These are phyloP conservation scores for Hypotaenidia philippensis DNA, from an alignment of 2,797 vertebrate species.

Conservation along the genomic window DNA sequence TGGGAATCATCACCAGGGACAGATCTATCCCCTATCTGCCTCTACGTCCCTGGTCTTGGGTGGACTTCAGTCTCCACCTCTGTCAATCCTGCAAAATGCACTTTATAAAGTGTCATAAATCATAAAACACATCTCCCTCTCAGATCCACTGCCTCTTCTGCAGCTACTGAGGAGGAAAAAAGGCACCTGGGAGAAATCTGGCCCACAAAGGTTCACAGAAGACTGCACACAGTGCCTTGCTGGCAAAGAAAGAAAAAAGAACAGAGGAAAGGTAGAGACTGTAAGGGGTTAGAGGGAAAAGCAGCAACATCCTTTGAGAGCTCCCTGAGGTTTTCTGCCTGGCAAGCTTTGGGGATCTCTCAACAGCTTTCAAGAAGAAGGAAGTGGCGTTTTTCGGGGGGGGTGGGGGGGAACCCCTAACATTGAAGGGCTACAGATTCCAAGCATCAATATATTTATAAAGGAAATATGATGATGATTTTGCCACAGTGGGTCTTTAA, in stretches of 20 bases:
- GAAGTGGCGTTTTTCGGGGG: not conserved
- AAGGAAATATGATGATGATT: not conserved
- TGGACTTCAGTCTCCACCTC: conserved; percentile 8
- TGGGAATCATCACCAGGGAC: not conserved
- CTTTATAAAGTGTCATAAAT: conserved; percentile 56
- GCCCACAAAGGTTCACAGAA: conserved; percentile 71
- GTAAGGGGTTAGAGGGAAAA: conserved; percentile 51
- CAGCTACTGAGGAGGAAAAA: conserved; percentile 61
- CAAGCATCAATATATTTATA: not conserved
- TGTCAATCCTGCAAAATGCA: conserved; percentile 43
- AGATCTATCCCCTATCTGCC: not conserved
- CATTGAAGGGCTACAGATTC: not conserved
- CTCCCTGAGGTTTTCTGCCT: conserved; percentile 33
- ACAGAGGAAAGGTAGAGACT: conserved; percentile 42
- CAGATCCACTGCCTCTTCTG: conserved; percentile 59
- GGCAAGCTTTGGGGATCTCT: conserved; percentile 46
- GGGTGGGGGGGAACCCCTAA: not conserved
- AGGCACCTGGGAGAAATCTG: conserved; percentile 69
- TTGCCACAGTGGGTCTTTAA: not conserved
- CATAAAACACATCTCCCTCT: conserved; percentile 39
- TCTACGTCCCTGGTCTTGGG: not conserved
- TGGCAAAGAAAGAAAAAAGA: conserved; percentile 53
- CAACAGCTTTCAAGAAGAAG: not conserved
- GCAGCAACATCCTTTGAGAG: conserved; percentile 63
- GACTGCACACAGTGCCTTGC: conserved; percentile 64